Base-by-base conservation (phyloP, 1,140 invertebrate genomes). In the Nasonia vitripennis region DNA sequence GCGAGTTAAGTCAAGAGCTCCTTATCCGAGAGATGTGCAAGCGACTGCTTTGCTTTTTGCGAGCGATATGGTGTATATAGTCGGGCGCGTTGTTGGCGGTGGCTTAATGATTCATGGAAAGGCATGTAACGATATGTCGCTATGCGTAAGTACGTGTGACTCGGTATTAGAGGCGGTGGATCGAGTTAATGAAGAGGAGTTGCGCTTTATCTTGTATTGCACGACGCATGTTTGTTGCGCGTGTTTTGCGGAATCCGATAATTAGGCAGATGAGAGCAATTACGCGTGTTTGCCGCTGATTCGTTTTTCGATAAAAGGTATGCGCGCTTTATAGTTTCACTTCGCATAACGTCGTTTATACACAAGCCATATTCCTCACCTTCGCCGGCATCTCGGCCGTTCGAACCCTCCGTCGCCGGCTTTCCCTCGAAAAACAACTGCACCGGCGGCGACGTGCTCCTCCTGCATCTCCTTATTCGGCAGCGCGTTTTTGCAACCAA, bases 401-500 rank as follows among this genome's bases (percentile, higher is more conserved):
- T 62, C 17, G 55, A 62, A 62, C 17, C 55, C 55, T n/a, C 55
- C 17, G 20, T 14, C 20, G 17, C 55, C 17, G 55, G 55, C 6
- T 62, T 62, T 62, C 55, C 55, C 55, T 62, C 55, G 55, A n/a
- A 62, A 62, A 62, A 62, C 55, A 62, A 62, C 17, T 62, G 70
- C 74, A 12, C 23, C 27, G 68, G 0, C n/a, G 6, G 23, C 73
- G n/a, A 14, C 73, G 73, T 71, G 70, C n/a, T 12, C 5, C 23
- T 71, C 23, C 70, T 71, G 7, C 10, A 37, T 55, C 70, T n/a
- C 68, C 77, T 80, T 85, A 79, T 85, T 80, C 62, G 75, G 67
- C 31, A 37, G 23, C 45, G 75, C 5, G 34, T 73, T 73, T 83
- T 84, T 84, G 83, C 83, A 79, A 27, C 77, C 37, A 37, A 70